Base-by-base conservation (phyloP, 2,888 invertebrate species). In the Homarus gammarus region DNA sequence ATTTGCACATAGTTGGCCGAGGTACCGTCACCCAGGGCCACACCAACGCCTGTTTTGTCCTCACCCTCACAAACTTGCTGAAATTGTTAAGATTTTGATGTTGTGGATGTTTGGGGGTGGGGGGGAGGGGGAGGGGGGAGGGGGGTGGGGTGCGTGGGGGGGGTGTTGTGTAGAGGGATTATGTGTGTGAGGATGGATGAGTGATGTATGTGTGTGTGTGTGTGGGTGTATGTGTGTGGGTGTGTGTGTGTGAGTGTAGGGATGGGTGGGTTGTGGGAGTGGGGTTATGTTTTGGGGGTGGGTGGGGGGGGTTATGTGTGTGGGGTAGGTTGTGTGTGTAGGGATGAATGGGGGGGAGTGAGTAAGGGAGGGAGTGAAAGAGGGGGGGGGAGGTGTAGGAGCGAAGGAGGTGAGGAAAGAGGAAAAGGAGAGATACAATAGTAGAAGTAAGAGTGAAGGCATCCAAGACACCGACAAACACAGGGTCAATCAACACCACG, bases 1-100 rank as follows among this genome's bases (percentile, higher is more conserved):
- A 75, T 75, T 75, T 75, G 73, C 73, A 75, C 73, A 75, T 75
- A 75, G 73, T 75, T 75, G 73, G 18, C 73, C 18, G n/a, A 38
- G 10, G 18, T 40, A n/a, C 73, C n/a, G 40, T 2, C 22, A 22
- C 12, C 40, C n/a, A 8, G 40, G n/a, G n/a, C 81, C 82, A 5
- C 70, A 33, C 12, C 40, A 70, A 6, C 68, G 2, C 40, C 10
- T 22, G n/a, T 31, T 8, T 44, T 27, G 5, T 49, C 68, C 31
- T 44, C 82, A 44, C 49, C 33, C 70, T 12, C 70, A 10, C 31
- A 22, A 49, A 31, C 82, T 82, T 82, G 40, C 49, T 70, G 68
- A 68, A 31, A 68, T 82, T 49, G 44, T 70, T 82, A n/a, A n/a
- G 68, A 27, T 70, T 70, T 70, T 44, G 18, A 38, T 31, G 27